Conservation (phyloP, 1,140 invertebrate genomes). For the Euwallacea fornicatus region DNA sequence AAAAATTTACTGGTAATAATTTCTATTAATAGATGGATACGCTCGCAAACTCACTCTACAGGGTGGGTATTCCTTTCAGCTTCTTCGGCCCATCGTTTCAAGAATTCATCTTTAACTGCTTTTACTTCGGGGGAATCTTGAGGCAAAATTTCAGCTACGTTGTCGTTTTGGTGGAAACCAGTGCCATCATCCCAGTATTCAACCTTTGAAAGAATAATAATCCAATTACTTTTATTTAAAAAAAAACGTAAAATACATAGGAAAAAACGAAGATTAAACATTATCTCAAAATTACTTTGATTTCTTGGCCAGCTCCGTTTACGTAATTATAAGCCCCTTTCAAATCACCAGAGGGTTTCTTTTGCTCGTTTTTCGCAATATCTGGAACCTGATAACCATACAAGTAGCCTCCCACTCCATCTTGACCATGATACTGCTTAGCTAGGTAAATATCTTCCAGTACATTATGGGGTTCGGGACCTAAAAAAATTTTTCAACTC, state of each 20-base stretch:
- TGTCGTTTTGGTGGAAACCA: conserved; percentile 69
- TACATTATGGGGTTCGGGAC: conserved; percentile 65
- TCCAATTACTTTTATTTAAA: conserved; percentile 1
- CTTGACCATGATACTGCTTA: conserved; percentile 66
- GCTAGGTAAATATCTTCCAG: conserved; percentile 67
- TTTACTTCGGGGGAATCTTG: conserved; percentile 62
- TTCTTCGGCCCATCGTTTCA: conserved; percentile 63
- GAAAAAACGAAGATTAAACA: neutral
- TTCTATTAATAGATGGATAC: neutral
- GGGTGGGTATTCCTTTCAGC: conserved; percentile 56
- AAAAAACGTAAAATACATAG: neutral
- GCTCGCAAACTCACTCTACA: conserved; percentile 38
- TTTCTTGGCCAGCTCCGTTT: conserved; percentile 55
- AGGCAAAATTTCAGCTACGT: conserved; percentile 62
- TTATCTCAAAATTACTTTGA: conserved; percentile 45
- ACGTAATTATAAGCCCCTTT: conserved; percentile 59
- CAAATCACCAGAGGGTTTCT: conserved; percentile 56
- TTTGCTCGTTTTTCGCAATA: conserved; percentile 63
- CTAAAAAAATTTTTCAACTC: conserved; percentile 42
- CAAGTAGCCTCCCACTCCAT: conserved; percentile 61
- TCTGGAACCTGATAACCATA: conserved; percentile 67
- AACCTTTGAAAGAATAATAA: conserved; percentile 48
- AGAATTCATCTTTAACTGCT: conserved; percentile 63
- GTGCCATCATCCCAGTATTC: conserved; percentile 65
- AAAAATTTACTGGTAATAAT: neutral